Evolutionary conservation across 2,113 vertebrate genomes (phyloP).

Genomic region (Macroglossus sobrinus): DNA sequence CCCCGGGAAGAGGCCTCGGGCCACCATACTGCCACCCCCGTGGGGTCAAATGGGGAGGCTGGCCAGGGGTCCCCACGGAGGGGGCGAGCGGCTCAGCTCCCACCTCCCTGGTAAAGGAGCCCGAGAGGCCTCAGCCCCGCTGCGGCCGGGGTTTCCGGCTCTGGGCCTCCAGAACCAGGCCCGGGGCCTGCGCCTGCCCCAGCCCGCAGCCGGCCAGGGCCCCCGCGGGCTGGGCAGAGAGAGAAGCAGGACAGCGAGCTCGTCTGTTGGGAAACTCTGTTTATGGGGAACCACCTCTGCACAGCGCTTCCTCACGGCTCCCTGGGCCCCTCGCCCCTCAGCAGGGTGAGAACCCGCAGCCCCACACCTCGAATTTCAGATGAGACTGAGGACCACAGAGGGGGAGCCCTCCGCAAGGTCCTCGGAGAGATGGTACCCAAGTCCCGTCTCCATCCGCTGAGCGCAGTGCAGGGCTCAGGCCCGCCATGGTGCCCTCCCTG

Average conservation of each 20-base stretch:
- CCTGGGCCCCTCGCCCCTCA: background rate
- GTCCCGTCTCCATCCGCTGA: background rate
- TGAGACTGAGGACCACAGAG: background rate
- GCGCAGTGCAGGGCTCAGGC: background rate
- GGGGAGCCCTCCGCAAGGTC: background rate
- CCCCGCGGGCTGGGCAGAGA: background rate
- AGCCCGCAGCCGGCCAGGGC: too few species aligned
- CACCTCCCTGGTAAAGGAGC: background rate
- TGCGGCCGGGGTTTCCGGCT: background rate
- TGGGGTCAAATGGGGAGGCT: too few species aligned
- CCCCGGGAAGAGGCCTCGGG: background rate
- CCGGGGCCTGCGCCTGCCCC: background rate
- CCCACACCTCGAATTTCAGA: background rate
- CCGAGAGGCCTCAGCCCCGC: too few species aligned
- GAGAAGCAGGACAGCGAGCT: background rate
- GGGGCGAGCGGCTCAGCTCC: background rate
- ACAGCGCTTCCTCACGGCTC: background rate
- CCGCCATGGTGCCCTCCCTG: background rate
- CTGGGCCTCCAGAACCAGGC: background rate
- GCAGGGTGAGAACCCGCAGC: too few species aligned
- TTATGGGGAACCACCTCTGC: background rate
- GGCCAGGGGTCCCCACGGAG: background rate
- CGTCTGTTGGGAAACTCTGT: too few species aligned
- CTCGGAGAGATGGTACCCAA: background rate
- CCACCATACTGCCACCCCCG: accelerated